A percentile compares a stretch with the other conserved stretches of the same genome.
Conservation (phyloP, 2,797 vertebrate genomes). For the Onychomys torridus region DNA sequence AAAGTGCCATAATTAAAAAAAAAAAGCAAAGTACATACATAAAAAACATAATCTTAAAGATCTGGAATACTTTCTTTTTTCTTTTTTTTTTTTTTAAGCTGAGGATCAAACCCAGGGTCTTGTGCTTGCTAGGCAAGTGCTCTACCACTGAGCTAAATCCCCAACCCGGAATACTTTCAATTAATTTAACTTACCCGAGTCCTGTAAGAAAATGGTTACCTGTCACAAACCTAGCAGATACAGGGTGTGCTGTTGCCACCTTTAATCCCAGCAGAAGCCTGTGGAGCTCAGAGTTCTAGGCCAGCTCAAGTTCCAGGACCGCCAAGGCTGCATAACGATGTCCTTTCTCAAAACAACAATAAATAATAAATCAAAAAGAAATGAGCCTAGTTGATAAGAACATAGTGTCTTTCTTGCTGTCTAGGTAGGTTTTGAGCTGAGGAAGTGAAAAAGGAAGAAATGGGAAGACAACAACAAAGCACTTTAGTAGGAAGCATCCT, state of each 20-base stretch:
- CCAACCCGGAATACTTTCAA: neutral
- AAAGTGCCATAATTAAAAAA: neutral
- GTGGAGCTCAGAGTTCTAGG: neutral
- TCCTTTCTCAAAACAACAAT: neutral
- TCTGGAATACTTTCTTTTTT: neutral
- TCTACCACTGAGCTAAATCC: too few relatives aligned
- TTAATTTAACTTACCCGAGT: slow-evolving; percentile 30
- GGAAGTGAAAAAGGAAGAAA: neutral
- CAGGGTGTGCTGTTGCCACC: neutral
- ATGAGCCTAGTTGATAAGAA: neutral
- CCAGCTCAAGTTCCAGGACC: neutral
- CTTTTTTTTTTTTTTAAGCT: too few relatives aligned
- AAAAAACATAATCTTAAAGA: neutral
- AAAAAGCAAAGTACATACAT: neutral
- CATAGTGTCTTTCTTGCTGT: neutral
- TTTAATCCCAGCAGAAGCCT: neutral
- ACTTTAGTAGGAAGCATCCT: neutral
- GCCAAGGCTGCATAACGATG: neutral
- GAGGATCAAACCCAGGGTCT: too few relatives aligned
- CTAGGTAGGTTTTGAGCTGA: slow-evolving; percentile 39
- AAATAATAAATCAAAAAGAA: neutral
- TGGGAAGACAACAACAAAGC: neutral
- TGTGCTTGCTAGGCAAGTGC: too few relatives aligned
- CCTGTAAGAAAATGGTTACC: slow-evolving; percentile 35
- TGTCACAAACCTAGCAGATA: slow-evolving; percentile 31